Conservation (phyloP, 2,888 invertebrate species). For the Mimachlamys varia region DNA sequence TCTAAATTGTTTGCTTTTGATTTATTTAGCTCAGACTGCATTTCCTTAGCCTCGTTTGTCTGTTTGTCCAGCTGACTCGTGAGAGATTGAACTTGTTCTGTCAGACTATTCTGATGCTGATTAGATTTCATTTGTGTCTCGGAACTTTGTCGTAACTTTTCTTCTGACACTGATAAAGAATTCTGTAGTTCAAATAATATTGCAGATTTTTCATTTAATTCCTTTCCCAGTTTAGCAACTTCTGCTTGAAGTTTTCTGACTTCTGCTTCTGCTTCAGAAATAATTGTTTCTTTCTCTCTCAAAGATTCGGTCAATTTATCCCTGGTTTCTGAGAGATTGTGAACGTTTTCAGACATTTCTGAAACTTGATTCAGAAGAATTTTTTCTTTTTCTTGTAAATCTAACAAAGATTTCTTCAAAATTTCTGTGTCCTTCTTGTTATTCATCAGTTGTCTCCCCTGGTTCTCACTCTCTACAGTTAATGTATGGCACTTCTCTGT, state of each 20-base stretch:
- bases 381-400: conserved; percentile 20
- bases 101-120: conserved; percentile 24
- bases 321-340: conserved; percentile 42
- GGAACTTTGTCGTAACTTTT: conserved; percentile 39
- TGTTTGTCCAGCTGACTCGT: conserved; percentile 41
- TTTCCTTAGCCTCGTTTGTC: neutral
- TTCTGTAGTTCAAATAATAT: conserved; percentile 47
- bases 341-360: conserved; percentile 36
- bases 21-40: neutral
- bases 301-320: conserved; percentile 51
- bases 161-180: conserved; percentile 42
- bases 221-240: conserved; percentile 55
- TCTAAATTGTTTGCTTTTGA: neutral
- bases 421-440: neutral
- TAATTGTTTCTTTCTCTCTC: conserved; percentile 58
- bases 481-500: conserved; percentile 10
- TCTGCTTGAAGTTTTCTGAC: conserved; percentile 49
- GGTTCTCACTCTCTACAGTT: conserved; percentile 50
- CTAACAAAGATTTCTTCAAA: conserved; percentile 49
- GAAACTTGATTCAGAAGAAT: conserved; percentile 30
- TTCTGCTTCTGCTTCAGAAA: conserved; percentile 50
- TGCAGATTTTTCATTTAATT: conserved; percentile 50
- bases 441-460: conserved; percentile 53
- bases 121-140: conserved; percentile 36
- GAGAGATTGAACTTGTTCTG: conserved; percentile 36